These are phyloP conservation scores for Caretta caretta DNA, from an alignment of 2,113 vertebrate genomes.

Conservation along the genomic window DNA sequence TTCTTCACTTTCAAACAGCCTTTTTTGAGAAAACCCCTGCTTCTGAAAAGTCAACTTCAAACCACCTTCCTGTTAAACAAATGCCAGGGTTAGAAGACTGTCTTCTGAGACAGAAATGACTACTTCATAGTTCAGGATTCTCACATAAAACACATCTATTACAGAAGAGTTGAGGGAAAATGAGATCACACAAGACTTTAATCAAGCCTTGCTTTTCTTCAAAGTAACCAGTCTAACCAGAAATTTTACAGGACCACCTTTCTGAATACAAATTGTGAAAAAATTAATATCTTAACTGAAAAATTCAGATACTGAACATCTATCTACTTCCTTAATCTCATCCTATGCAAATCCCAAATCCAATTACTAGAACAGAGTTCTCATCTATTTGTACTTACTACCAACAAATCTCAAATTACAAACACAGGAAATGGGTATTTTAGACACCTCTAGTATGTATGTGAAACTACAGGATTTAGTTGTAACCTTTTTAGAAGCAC, in stretches of 20 bases:
- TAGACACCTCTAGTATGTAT: background rate
- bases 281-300: conserved; percentile 6
- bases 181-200: conserved; percentile 7
- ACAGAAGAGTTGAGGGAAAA: conserved; percentile 21
- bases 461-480: background rate
- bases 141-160: conserved; percentile 21
- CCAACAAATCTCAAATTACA: background rate
- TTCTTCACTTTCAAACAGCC: conserved; percentile 91
- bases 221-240: background rate
- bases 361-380: background rate
- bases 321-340: background rate
- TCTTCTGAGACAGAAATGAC: conserved; percentile 54
- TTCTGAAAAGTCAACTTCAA: conserved; percentile 99
- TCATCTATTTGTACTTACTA: background rate
- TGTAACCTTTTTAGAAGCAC: conserved; percentile 1
- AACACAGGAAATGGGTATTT: background rate
- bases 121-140: conserved; percentile 41
- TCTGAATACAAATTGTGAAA: background rate
- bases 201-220: background rate
- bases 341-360: background rate
- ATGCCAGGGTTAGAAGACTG: conserved; percentile 66
- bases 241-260: background rate
- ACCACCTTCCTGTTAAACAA: conserved; percentile 92
- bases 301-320: background rate
- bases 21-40: conserved; percentile 93